Percentiles rank a stretch among this genome's conserved stretches.
phyloP scores from a whole-genome alignment of 2,797 vertebrate genomes.

The Siniperca obscura region DNA sequence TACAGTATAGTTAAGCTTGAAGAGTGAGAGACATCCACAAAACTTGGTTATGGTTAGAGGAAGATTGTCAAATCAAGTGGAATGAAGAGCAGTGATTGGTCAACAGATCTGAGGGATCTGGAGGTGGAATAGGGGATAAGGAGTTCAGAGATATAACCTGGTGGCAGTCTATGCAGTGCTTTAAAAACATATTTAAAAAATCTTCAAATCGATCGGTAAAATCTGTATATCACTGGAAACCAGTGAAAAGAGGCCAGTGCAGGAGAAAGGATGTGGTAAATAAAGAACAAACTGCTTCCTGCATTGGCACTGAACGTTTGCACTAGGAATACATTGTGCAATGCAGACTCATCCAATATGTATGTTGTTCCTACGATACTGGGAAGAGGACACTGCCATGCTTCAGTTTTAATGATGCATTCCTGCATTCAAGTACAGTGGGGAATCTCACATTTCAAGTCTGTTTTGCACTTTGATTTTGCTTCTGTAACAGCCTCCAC shows the following conservation, averaged over 20 bases:
- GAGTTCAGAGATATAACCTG: background rate
- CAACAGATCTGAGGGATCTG: background rate
- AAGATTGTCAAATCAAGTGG: background rate
- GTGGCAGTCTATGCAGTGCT: background rate
- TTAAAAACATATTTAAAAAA: background rate
- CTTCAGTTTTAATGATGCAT: slow-evolving; percentile 4
- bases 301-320: background rate
- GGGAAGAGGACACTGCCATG: background rate
- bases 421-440: background rate
- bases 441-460: background rate
- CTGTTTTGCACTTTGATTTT: background rate
- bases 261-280: too few relatives aligned
- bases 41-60: background rate
- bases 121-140: background rate
- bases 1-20: background rate
- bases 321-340: background rate
- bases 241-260: background rate
- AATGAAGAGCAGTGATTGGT: background rate
- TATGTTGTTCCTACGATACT: background rate
- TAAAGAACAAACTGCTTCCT: background rate
- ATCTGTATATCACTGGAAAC: too few relatives aligned
- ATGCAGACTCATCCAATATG: background rate
- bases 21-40: background rate
- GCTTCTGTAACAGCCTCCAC: background rate
- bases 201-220: too few relatives aligned